These are phyloP conservation scores for Pica pica DNA, from an alignment of 2,113 vertebrate species.

Conservation along the genomic window DNA sequence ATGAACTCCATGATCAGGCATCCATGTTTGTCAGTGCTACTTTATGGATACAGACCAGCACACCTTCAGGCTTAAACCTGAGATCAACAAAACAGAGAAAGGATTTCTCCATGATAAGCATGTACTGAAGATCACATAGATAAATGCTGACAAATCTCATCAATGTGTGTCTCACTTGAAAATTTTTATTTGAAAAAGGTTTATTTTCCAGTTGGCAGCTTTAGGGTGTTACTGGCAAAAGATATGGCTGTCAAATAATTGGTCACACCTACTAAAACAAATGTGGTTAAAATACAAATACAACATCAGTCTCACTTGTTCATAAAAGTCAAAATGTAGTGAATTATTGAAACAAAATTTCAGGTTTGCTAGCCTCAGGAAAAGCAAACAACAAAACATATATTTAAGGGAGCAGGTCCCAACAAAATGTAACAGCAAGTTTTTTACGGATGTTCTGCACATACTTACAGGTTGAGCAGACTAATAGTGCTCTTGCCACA, in stretches of 20 bases:
- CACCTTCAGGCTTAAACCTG: neutral
- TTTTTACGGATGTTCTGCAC: neutral
- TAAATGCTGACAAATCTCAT: neutral
- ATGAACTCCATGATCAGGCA: neutral
- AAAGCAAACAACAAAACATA: neutral
- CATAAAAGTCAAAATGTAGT: neutral
- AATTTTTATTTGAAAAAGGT: neutral
- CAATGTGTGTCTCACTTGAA: neutral
- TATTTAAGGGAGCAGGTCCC: neutral
- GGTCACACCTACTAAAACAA: neutral
- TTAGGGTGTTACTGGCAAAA: neutral
- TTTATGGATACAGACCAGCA: neutral
- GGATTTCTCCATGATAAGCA: neutral
- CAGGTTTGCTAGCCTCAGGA: neutral
- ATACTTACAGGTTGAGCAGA: conserved; percentile 85
- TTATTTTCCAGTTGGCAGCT: neutral
- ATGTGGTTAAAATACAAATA: neutral
- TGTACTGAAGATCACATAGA: neutral
- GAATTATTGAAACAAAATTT: neutral
- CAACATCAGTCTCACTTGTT: neutral
- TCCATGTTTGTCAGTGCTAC: neutral
- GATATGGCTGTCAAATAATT: neutral
- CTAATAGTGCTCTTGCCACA: conserved; percentile 68
- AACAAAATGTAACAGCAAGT: neutral
- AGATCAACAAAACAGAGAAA: neutral